These are phyloP conservation scores for Onthophagus taurus DNA, from an alignment of 1,140 invertebrate genomes.

Conservation along the genomic window DNA sequence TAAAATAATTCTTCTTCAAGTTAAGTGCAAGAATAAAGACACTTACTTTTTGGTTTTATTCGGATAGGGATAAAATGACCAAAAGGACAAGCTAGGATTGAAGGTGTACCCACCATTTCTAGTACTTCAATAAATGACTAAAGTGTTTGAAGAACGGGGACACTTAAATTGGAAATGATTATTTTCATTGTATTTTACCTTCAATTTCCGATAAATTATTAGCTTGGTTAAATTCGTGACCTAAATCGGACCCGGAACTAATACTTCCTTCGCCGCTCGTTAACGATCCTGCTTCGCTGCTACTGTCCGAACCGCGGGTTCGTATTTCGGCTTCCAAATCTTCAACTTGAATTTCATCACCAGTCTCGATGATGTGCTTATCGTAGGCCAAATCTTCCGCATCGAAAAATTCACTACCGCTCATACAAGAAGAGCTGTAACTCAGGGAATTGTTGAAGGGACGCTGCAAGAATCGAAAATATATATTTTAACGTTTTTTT, in stretches of 20 bases:
- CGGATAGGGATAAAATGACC: not conserved
- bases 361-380: constrained; percentile 14
- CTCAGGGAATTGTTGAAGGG: constrained; percentile 55
- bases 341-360: constrained; percentile 16
- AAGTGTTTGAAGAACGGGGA: not conserved
- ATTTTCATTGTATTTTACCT: constrained; percentile 18
- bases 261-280: constrained; percentile 56
- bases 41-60: too few species aligned
- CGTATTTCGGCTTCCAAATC: constrained; percentile 26
- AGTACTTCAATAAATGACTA: not conserved
- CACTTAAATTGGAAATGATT: not conserved
- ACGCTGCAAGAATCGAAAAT: constrained; percentile 30
- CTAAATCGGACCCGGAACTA: constrained; percentile 57
- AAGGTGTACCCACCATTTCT: not conserved
- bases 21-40: too few species aligned
- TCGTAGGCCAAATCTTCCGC: constrained; percentile 51
- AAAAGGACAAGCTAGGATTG: not conserved
- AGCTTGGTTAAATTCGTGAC: constrained; percentile 40
- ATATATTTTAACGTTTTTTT: too few species aligned
- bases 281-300: constrained; percentile 54
- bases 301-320: constrained; percentile 44
- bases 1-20: too few species aligned
- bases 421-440: constrained; percentile 67
- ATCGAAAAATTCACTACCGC: constrained; percentile 77
- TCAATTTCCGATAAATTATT: constrained; percentile 28